Evolutionary conservation across 2,113 vertebrate genomes (phyloP).

Genomic region (Thunnus maccoyii): DNA sequence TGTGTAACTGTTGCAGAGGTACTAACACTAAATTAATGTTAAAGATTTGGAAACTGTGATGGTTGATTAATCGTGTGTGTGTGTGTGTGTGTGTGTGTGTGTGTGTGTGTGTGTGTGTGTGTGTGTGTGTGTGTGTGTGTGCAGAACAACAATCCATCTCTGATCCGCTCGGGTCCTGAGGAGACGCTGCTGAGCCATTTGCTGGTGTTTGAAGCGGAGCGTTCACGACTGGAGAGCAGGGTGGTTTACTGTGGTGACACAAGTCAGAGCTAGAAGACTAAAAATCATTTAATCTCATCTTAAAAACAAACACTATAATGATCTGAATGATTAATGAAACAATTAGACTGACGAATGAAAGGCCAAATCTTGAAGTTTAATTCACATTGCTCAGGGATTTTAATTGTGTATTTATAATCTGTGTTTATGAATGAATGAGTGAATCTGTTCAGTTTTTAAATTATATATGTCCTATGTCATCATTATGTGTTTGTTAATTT

Average conservation of each 20-base stretch:
- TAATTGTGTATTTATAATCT: background rate
- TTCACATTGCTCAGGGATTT: conserved; percentile 13
- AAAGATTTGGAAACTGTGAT: background rate
- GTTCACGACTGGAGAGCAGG: conserved; percentile 79
- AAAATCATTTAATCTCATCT: background rate
- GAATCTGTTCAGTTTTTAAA: background rate
- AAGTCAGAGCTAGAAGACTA: background rate
- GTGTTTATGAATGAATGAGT: background rate
- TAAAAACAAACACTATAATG: background rate
- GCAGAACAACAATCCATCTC: conserved; percentile 79
- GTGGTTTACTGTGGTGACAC: conserved; percentile 72
- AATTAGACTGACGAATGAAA: background rate
- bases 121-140: conserved; percentile 27
- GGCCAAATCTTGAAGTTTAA: background rate
- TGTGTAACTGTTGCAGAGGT: background rate
- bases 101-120: background rate
- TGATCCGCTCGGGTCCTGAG: conserved; percentile 81
- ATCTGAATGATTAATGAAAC: background rate
- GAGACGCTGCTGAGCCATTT: conserved; percentile 84
- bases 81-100: background rate
- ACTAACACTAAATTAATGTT: background rate
- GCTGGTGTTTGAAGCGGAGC: conserved; percentile 86
- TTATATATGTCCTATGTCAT: background rate
- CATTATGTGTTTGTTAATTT: too few species aligned
- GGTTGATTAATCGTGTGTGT: background rate